Evolutionary conservation across 2,113 vertebrate species (phyloP).

Genomic region (Malurus cyaneus): DNA sequence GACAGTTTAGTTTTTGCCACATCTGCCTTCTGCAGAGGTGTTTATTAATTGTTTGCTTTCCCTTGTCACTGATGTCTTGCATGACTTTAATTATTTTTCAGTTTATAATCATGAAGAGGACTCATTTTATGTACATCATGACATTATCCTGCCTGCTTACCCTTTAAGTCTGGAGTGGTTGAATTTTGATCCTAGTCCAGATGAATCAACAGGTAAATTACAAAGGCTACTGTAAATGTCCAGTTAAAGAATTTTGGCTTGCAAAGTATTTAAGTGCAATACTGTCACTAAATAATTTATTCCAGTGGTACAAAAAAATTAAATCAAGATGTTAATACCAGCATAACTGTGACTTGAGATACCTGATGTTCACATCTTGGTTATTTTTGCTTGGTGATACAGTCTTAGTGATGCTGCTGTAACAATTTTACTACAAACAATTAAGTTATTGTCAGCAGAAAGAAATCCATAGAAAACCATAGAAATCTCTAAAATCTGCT

Average conservation of each 20-base stretch:
- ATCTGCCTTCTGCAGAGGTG: neutral
- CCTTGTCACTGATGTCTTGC: neutral
- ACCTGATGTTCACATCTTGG: no score
- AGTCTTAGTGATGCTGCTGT: neutral
- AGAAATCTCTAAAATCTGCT: neutral
- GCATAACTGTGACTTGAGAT: neutral
- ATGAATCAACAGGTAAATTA: slow-evolving; percentile 79
- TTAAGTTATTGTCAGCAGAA: neutral
- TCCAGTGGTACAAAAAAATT: neutral
- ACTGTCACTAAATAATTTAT: neutral
- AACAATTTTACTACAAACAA: neutral
- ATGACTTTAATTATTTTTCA: slow-evolving; percentile 58
- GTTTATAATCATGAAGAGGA: slow-evolving; percentile 94
- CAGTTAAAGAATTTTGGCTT: neutral
- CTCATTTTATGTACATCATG: slow-evolving; percentile 94
- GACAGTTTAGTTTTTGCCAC: neutral
- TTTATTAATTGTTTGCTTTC: neutral
- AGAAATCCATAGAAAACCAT: neutral
- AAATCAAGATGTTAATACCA: neutral
- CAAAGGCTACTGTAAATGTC: neutral
- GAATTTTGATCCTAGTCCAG: slow-evolving; percentile 92
- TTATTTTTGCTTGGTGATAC: neutral
- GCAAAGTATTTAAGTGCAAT: neutral
- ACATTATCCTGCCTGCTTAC: slow-evolving; percentile 92
- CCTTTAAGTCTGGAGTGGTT: slow-evolving; percentile 93